phyloP scores from a whole-genome alignment of 2,113 vertebrate genomes.

The Ceratotherium simum region DNA sequence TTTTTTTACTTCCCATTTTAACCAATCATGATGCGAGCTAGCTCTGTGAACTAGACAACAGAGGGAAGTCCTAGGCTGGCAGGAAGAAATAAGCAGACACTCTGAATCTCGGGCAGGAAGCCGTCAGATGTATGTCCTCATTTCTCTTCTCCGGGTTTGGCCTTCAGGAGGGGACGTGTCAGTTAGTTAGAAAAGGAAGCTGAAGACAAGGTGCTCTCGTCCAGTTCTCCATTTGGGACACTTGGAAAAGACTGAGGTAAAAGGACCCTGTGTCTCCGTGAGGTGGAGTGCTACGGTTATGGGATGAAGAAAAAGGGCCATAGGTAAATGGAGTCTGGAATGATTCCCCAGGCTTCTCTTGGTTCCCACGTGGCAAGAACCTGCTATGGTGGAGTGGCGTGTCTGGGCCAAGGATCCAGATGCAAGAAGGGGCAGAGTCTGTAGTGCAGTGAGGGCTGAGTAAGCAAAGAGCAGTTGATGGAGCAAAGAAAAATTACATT shows the following conservation, averaged over 20 bases:
- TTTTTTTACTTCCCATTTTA: not conserved
- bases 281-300: too few species aligned
- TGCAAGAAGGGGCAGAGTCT: not conserved
- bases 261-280: not conserved
- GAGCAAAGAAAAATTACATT: not conserved
- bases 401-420: not conserved
- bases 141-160: not conserved
- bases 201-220: not conserved
- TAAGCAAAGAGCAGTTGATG: not conserved
- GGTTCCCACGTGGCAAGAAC: not conserved
- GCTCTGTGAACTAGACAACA: not conserved
- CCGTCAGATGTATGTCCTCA: too few species aligned
- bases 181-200: not conserved
- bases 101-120: not conserved
- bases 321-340: not conserved
- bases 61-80: not conserved
- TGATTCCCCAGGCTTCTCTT: not conserved
- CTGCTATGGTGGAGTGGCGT: too few species aligned
- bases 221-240: too few species aligned
- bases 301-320: not conserved
- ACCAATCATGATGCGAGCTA: not conserved
- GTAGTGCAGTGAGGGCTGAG: not conserved
- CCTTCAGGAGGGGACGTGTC: not conserved
- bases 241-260: not conserved
- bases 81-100: not conserved